These are phyloP conservation scores for Calypte anna DNA, from an alignment of 2,113 vertebrate genomes.

Conservation along the genomic window DNA sequence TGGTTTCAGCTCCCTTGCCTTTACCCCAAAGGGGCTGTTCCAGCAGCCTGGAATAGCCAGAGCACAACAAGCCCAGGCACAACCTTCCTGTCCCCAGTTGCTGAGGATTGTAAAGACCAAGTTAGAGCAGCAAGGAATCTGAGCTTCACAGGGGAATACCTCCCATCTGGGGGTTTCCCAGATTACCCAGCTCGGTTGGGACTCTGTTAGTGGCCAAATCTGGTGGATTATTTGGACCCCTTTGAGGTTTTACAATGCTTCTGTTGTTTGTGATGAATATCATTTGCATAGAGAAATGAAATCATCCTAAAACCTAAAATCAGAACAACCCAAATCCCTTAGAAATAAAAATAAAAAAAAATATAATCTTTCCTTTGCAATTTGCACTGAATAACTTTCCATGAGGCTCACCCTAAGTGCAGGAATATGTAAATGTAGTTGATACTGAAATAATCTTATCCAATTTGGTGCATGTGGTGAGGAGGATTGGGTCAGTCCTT, in stretches of 20 bases:
- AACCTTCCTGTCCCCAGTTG: not conserved
- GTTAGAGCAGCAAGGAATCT: not conserved
- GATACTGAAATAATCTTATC: slow-evolving; percentile 37
- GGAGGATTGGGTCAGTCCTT: slow-evolving; percentile 57
- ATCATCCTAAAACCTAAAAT: not conserved
- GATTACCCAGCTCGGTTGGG: not conserved
- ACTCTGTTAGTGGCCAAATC: not conserved
- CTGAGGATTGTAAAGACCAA: not conserved
- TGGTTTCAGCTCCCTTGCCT: slow-evolving; percentile 37
- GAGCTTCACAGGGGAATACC: not conserved
- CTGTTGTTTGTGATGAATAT: not conserved
- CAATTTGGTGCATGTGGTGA: slow-evolving; percentile 56
- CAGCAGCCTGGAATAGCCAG: slow-evolving; percentile 13
- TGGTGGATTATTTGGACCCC: not conserved
- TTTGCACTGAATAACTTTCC: not conserved
- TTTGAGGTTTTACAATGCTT: not conserved
- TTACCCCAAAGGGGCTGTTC: slow-evolving; percentile 45
- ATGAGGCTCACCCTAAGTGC: not conserved
- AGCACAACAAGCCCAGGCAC: not conserved
- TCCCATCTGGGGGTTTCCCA: not conserved
- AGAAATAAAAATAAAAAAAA: not conserved
- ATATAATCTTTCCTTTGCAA: not conserved
- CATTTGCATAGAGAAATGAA: not conserved
- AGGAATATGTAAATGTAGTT: not conserved
- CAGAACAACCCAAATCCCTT: no score